Evolutionary conservation across 53 echinoderm and acorn worm genomes (phyloP).

Genomic region (Mesocentrotus franciscanus): DNA sequence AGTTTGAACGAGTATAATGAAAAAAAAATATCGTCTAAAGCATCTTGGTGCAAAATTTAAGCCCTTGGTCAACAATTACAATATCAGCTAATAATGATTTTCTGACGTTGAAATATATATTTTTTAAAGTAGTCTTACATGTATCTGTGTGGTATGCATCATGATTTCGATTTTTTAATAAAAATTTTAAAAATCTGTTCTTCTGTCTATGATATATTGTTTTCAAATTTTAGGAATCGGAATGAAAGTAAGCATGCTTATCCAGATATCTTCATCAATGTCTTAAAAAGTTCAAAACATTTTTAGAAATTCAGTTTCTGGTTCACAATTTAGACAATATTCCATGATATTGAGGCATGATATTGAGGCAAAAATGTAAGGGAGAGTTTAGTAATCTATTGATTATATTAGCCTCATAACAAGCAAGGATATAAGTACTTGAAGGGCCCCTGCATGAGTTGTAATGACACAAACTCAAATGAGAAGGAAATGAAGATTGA

Average conservation of each 20-base stretch:
- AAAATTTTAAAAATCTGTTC: background rate
- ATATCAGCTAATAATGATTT: background rate
- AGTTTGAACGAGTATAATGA: background rate
- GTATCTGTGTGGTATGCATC: background rate
- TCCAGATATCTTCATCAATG: too few species aligned
- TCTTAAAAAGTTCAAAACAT: too few species aligned
- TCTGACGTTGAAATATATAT: background rate
- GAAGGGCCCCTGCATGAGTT: background rate
- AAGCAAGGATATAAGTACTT: background rate
- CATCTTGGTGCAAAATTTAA: background rate
- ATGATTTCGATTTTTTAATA: background rate
- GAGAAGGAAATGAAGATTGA: slow-evolving; percentile 49
- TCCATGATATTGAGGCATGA: background rate
- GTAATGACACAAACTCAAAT: slow-evolving; percentile 9
- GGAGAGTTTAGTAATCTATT: background rate
- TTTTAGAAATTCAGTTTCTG: too few species aligned
- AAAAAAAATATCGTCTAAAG: background rate
- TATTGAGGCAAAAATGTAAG: background rate
- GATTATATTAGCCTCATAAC: background rate
- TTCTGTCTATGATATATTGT: background rate
- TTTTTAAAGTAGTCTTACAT: background rate
- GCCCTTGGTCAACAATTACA: background rate
- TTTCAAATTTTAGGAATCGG: too few species aligned
- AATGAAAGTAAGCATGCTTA: background rate
- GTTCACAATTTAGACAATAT: too few species aligned